These are phyloP conservation scores for Taenaris catops DNA, from an alignment of 2,888 invertebrate genomes.

Conservation along the genomic window DNA sequence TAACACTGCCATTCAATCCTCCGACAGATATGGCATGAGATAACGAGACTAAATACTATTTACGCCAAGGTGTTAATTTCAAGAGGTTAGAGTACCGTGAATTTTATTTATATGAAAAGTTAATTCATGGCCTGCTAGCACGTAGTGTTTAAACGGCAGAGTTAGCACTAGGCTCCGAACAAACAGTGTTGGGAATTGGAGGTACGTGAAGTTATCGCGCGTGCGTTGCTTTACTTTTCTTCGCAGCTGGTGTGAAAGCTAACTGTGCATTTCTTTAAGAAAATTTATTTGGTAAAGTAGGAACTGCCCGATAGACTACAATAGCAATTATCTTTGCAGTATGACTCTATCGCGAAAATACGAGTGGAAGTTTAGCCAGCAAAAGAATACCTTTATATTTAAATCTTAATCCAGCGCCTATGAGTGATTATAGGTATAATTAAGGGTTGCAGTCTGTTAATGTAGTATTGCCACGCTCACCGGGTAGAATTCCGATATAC, in stretches of 20 bases:
- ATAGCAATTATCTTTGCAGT: too few relatives aligned
- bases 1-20: slow-evolving; percentile 22
- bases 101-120: slow-evolving; percentile 80
- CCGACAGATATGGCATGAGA: slow-evolving; percentile 50
- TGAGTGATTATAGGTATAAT: too few relatives aligned
- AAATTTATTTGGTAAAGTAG: too few relatives aligned
- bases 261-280: slow-evolving; percentile 10
- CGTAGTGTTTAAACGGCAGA: slow-evolving; percentile 75
- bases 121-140: slow-evolving; percentile 74
- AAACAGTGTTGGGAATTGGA: slow-evolving; percentile 53
- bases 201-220: slow-evolving; percentile 35
- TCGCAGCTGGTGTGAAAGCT: slow-evolving; percentile 28
- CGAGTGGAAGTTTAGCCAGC: too few relatives aligned
- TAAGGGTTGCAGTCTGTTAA: too few relatives aligned
- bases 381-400: too few relatives aligned
- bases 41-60: slow-evolving; percentile 71
- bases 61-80: slow-evolving; percentile 78
- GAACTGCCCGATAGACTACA: too few relatives aligned
- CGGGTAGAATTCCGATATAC: too few relatives aligned
- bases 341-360: too few relatives aligned
- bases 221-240: slow-evolving; percentile 29
- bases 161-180: slow-evolving; percentile 73
- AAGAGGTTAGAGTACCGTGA: slow-evolving; percentile 78
- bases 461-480: too few relatives aligned
- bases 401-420: too few relatives aligned